Evolutionary conservation across 1,140 invertebrate genomes (phyloP).

Genomic region (Drosophila kurseongensis): DNA sequence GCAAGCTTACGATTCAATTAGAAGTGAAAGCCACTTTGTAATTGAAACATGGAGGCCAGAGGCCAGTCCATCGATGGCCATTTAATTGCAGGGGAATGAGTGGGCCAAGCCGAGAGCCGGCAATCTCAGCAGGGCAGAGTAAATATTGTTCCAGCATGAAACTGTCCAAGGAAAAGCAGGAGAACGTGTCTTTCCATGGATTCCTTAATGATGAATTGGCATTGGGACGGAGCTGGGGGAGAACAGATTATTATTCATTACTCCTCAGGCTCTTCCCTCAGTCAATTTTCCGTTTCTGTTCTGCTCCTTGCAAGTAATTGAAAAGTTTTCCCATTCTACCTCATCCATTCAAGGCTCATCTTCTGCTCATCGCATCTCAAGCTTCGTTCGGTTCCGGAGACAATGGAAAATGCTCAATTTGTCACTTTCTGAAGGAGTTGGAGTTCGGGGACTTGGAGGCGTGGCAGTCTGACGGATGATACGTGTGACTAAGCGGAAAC

Average conservation of each 20-base stretch:
- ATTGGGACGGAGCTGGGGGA: not conserved
- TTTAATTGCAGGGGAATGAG: constrained; percentile 39
- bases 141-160: constrained; percentile 40
- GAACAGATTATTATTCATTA: constrained; percentile 48
- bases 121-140: constrained; percentile 20
- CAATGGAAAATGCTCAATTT: constrained; percentile 68
- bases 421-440: constrained; percentile 38
- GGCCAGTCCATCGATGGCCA: constrained; percentile 43
- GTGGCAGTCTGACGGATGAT: constrained; percentile 62
- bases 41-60: constrained; percentile 60
- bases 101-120: not conserved
- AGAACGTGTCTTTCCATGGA: constrained; percentile 34
- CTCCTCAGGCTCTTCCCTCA: constrained; percentile 21
- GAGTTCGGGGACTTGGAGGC: constrained; percentile 5
- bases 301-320: constrained; percentile 59
- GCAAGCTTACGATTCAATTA: constrained; percentile 66
- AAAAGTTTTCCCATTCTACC: constrained; percentile 55
- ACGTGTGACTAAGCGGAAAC: constrained; percentile 73
- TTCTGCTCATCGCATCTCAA: constrained; percentile 33
- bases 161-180: constrained; percentile 32
- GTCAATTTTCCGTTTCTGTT: not conserved
- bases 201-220: constrained; percentile 33
- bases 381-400: constrained; percentile 34
- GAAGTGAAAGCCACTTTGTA: constrained; percentile 71
- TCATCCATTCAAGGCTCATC: constrained; percentile 28